Base-by-base conservation (phyloP, 1,140 invertebrate genomes). In the Sycophaga agraensis region DNA sequence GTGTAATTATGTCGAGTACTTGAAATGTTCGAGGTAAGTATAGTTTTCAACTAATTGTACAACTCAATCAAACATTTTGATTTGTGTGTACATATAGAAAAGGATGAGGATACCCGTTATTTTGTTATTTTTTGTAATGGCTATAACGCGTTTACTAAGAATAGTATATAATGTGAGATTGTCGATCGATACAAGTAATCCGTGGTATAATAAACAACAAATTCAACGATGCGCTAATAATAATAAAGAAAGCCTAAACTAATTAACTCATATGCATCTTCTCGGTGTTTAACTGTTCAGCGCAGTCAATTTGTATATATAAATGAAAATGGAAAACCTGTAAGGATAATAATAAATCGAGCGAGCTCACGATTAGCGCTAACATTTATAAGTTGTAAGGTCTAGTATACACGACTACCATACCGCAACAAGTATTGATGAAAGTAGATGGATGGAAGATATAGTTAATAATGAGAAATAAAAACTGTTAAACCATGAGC, bases 261-360 rank as follows among this genome's bases (percentile, higher is more conserved):
- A 37, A 53, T 45, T 34, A 34, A 35, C 8, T 59, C 45, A n/a
- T n/a, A n/a, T n/a, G n/a, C n/a, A 51, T 50, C 8, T 24, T 53
- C 49, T 59, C 22, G 39, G 58, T 59, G 58, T 59, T 59, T 59
- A 11, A 43, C 28, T 45, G 49, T 53, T 51, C 7, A 53, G 28
- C 49, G 14, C n/a, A 51, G n/a, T 45, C 39, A 50, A 59, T 59
- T 53, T 59, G 58, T 59, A 59, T 22, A 59, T 59, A 59, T 31
- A 50, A n/a, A n/a, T n/a, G n/a, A n/a, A n/a, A n/a, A n/a, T 48
- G 1, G 24, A 31, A 56, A 34, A 14, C 24, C 37, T 55, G 53
- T 55, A 55, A 16, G 2, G 28, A 56, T 45, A 56, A 56, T 45
- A 48, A 53, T 17, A 39, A 4, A 22, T 21, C 2, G 12, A 51